These are phyloP conservation scores for Mystacornis crossleyi DNA, from an alignment of 2,113 vertebrate species.

Conservation along the genomic window DNA sequence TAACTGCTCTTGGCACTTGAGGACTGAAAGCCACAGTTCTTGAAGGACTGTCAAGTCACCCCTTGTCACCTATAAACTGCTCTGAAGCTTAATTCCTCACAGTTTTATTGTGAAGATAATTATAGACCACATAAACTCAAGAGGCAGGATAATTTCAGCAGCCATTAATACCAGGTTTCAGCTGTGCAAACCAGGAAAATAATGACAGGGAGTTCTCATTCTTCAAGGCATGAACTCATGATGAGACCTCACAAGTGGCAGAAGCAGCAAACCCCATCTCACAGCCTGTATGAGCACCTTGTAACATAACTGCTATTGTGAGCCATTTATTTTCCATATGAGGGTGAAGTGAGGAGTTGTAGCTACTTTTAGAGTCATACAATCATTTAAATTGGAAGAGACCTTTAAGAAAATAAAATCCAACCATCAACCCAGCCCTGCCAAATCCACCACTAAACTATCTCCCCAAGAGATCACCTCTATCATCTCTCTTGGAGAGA, in stretches of 20 bases:
- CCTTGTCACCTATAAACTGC: not conserved
- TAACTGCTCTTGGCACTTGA: not conserved
- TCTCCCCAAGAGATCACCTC: not conserved
- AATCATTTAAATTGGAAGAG: not conserved
- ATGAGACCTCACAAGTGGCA: slow-evolving; percentile 30
- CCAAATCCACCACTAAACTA: not conserved
- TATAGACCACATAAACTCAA: not conserved
- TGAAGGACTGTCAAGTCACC: not conserved
- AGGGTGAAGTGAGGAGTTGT: not conserved
- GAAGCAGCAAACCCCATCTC: not conserved
- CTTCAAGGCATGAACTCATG: not conserved
- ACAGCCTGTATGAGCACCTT: not conserved
- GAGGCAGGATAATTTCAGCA: not conserved
- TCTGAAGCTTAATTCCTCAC: not conserved
- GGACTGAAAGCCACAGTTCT: not conserved
- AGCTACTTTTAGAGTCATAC: not conserved
- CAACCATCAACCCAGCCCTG: not conserved
- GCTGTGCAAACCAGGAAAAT: slow-evolving; percentile 1
- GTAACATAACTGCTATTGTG: fast-evolving
- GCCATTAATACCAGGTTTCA: not conserved
- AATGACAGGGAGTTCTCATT: not conserved
- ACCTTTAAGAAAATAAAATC: not conserved
- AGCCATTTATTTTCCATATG: not conserved
- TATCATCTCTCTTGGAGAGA: not conserved
- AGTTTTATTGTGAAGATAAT: slow-evolving; percentile 53